Evolutionary conservation across 2,797 vertebrate genomes (phyloP).

Genomic region (Lutjanus campechanus): DNA sequence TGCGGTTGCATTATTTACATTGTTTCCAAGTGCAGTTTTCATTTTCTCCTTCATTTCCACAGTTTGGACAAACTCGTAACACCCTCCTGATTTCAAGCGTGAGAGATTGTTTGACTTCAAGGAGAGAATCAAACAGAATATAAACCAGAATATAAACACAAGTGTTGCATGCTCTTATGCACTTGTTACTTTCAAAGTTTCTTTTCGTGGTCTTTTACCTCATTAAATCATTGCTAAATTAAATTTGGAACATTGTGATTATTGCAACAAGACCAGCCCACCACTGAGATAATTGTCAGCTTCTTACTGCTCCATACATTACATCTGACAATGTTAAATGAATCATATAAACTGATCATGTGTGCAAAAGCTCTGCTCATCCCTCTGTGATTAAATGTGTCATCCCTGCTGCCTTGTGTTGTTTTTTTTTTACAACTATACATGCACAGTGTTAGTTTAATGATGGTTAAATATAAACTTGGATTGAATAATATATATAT

Average conservation of each 20-base stretch:
- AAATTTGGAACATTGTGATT: slow-evolving; percentile 13
- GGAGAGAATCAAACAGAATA: not conserved
- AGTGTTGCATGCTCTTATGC: not conserved
- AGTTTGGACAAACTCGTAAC: not conserved
- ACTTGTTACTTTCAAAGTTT: not conserved
- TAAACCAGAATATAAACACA: not conserved
- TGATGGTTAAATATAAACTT: no score
- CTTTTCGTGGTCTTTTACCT: not conserved
- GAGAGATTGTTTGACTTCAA: not conserved
- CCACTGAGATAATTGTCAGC: slow-evolving; percentile 14
- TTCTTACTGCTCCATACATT: slow-evolving; percentile 1
- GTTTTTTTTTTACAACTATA: not conserved
- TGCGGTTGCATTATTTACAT: slow-evolving; percentile 12
- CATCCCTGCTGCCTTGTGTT: not conserved
- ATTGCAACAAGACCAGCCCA: not conserved
- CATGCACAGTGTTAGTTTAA: no score
- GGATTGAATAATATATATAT: no score
- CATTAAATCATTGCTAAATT: slow-evolving; percentile 9
- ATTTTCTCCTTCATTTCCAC: slow-evolving; percentile 1
- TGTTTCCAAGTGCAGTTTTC: not conserved
- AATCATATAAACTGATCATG: not conserved
- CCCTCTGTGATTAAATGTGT: not conserved
- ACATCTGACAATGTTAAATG: slow-evolving; percentile 14
- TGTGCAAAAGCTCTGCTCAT: not conserved
- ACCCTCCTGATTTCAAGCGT: not conserved